phyloP scores from a whole-genome alignment of 2,888 invertebrate species.

The Choreutis nemorana region DNA sequence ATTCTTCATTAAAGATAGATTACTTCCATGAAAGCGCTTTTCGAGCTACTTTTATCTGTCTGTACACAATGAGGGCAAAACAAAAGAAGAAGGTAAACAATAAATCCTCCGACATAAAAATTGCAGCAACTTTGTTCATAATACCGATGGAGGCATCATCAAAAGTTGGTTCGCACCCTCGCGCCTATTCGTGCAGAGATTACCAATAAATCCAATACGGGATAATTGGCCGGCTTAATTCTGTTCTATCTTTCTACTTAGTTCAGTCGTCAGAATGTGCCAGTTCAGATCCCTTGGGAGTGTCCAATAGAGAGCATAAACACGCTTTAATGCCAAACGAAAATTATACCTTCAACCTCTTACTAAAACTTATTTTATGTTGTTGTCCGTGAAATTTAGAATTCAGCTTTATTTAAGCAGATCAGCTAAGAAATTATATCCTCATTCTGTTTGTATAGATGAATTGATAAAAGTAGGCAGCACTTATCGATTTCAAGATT shows the following conservation, averaged over 20 bases:
- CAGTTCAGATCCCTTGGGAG: conserved; percentile 61
- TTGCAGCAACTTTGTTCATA: conserved; percentile 66
- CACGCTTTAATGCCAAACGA: conserved; percentile 36
- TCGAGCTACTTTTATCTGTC: conserved; percentile 50
- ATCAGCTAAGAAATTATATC: too few species aligned
- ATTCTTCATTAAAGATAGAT: conserved; percentile 43
- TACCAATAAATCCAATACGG: conserved; percentile 68
- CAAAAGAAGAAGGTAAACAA: conserved; percentile 50
- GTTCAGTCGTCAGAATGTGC: conserved; percentile 67
- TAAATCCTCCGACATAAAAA: conserved; percentile 63
- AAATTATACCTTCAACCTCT: conserved; percentile 31
- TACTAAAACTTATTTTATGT: conserved; percentile 35
- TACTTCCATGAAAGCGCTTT: conserved; percentile 45
- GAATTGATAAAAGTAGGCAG: background rate
- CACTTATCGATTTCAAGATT: conserved; percentile 19
- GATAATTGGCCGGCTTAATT: conserved; percentile 68
- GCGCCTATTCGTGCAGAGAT: conserved; percentile 66
- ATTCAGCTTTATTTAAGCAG: conserved; percentile 40
- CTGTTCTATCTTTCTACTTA: conserved; percentile 67
- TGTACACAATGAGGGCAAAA: conserved; percentile 48
- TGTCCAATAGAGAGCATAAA: conserved; percentile 51
- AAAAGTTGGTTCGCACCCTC: conserved; percentile 66
- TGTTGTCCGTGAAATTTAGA: conserved; percentile 23
- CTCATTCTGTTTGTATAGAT: conserved; percentile 6
- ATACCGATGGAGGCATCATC: conserved; percentile 63